A percentile compares a stretch with the other conserved stretches of the same genome.
These are phyloP conservation scores for Drosophila emarginata DNA, from an alignment of 2,888 invertebrate genomes.

Conservation along the genomic window DNA sequence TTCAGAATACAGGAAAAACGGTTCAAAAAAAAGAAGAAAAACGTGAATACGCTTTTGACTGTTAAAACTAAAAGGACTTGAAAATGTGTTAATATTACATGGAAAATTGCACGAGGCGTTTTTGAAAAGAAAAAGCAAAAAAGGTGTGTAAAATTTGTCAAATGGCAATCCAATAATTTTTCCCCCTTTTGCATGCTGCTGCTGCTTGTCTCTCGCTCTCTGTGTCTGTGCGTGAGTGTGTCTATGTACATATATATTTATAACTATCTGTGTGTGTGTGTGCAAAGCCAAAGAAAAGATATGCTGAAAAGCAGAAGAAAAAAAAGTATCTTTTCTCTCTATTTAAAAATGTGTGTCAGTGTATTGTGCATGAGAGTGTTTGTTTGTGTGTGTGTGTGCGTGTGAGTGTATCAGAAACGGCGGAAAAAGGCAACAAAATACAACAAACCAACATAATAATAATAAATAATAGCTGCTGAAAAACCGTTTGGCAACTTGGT, in stretches of 20 bases:
- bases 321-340: conserved; percentile 75
- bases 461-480: conserved; percentile 66
- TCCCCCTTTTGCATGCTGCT: conserved; percentile 19
- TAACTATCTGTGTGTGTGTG: conserved; percentile 36
- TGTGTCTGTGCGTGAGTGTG: conserved; percentile 25
- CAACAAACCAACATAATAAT: conserved; percentile 41
- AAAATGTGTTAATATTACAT: conserved; percentile 66
- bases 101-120: conserved; percentile 52
- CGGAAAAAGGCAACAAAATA: conserved; percentile 26
- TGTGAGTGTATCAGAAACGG: conserved; percentile 12
- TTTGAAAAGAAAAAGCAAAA: conserved; percentile 45
- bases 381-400: conserved; percentile 31
- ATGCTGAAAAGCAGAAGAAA: conserved; percentile 58
- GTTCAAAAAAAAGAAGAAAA: conserved; percentile 11
- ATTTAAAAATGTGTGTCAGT: conserved; percentile 77
- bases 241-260: conserved; percentile 18
- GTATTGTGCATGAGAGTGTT: conserved; percentile 52
- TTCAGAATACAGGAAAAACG: conserved; percentile 10
- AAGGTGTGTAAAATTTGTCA: conserved; percentile 20
- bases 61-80: conserved; percentile 41
- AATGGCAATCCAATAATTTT: conserved; percentile 18
- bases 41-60: neutral
- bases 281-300: conserved; percentile 66
- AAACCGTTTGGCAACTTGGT: conserved; percentile 43
- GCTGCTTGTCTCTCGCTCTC: conserved; percentile 15